A percentile compares a stretch with the other conserved stretches of the same genome.
phyloP scores from a whole-genome alignment of 2,888 invertebrate genomes.

The Tortricodes alternella region DNA sequence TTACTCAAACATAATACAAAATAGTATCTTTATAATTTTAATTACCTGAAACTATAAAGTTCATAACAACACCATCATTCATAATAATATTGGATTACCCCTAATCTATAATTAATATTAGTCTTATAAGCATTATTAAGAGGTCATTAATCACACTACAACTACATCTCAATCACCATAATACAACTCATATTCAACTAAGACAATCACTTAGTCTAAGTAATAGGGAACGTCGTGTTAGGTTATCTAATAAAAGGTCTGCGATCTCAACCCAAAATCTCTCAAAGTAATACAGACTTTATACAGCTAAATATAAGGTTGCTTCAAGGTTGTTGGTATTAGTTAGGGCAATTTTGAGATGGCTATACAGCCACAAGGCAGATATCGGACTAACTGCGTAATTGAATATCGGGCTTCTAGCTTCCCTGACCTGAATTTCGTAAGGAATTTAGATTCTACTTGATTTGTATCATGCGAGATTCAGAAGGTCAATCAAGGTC shows the following conservation, averaged over 20 bases:
- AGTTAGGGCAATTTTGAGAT: conserved; percentile 65
- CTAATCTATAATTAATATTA: background rate
- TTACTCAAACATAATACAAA: too few relatives aligned
- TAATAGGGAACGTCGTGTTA: conserved; percentile 66
- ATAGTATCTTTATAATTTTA: too few relatives aligned
- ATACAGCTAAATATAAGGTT: conserved; percentile 31
- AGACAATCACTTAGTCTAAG: conserved; percentile 77
- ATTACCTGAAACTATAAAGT: too few relatives aligned
- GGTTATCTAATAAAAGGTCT: conserved; percentile 70
- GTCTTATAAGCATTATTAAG: conserved; percentile 1
- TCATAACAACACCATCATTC: background rate
- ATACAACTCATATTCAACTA: conserved; percentile 36
- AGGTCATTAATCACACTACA: conserved; percentile 15
- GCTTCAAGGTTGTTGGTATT: conserved; percentile 36
- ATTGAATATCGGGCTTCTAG: conserved; percentile 66
- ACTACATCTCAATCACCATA: conserved; percentile 21
- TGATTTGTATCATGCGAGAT: conserved; percentile 10
- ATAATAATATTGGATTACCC: background rate
- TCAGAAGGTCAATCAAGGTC: background rate
- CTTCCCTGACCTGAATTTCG: conserved; percentile 53
- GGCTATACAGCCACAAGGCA: conserved; percentile 59
- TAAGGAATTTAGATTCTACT: conserved; percentile 31
- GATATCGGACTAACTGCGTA: conserved; percentile 66
- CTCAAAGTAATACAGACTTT: conserved; percentile 40
- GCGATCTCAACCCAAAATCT: conserved; percentile 47